A percentile compares a stretch with the other conserved stretches of the same genome.
phyloP scores from a whole-genome alignment of 2,888 invertebrate species.

The Eurytoma adleriae region DNA sequence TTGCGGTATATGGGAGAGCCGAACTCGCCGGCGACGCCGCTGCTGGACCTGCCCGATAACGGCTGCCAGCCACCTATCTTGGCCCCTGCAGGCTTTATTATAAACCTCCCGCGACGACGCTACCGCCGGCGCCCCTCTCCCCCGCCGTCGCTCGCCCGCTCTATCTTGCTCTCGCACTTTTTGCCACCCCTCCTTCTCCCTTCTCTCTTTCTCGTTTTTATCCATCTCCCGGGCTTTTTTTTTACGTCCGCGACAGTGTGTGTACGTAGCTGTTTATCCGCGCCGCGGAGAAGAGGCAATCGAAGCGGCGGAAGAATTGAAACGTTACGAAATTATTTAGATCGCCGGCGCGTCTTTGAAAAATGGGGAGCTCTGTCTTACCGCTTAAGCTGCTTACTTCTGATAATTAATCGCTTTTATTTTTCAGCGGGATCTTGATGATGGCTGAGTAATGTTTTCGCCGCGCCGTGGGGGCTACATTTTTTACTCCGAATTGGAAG shows the following conservation, averaged over 20 bases:
- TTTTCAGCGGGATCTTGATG: slow-evolving; percentile 15
- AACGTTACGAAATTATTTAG: slow-evolving; percentile 15
- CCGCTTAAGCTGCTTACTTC: slow-evolving; percentile 25
- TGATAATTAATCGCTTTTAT: slow-evolving; percentile 30
- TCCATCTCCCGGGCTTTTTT: not conserved
- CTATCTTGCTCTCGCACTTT: slow-evolving; percentile 5
- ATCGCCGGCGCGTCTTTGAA: not conserved
- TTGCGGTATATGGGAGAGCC: slow-evolving; percentile 51
- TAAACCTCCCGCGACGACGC: slow-evolving; percentile 67
- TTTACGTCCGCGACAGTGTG: not conserved
- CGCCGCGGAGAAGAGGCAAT: slow-evolving; percentile 21
- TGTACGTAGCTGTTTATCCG: not conserved
- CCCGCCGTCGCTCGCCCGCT: slow-evolving; percentile 33
- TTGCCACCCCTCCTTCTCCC: slow-evolving; percentile 37
- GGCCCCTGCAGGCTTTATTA: slow-evolving; percentile 75
- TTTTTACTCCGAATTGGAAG: not conserved
- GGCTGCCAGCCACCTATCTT: slow-evolving; percentile 73
- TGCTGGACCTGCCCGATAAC: slow-evolving; percentile 75
- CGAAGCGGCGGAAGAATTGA: not conserved
- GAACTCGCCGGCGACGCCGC: slow-evolving; percentile 56
- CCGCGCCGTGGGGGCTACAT: not conserved
- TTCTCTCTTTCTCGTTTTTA: slow-evolving; percentile 7
- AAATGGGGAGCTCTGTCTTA: not conserved
- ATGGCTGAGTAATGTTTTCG: slow-evolving; percentile 4
- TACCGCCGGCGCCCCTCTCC: slow-evolving; percentile 12